A percentile compares a stretch with the other conserved stretches of the same genome.
phyloP scores from a whole-genome alignment of 2,797 vertebrate species.

The Pangasius krempfi region DNA sequence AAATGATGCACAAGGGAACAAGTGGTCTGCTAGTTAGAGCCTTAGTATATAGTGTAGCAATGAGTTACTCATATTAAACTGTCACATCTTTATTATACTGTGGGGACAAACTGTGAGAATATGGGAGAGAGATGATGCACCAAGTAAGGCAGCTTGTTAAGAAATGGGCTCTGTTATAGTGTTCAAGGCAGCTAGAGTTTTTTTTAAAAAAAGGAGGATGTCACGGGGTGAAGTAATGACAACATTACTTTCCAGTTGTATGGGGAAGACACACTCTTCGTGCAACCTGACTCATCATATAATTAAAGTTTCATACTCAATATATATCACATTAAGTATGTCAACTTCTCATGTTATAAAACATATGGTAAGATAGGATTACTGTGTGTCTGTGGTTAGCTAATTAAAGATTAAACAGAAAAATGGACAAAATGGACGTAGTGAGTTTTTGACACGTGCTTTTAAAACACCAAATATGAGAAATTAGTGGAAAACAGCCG shows the following conservation, averaged over 20 bases:
- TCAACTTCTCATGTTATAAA: neutral
- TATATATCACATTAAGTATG: neutral
- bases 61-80: constrained; percentile 28
- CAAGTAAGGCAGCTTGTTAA: neutral
- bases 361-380: neutral
- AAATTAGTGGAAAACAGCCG: neutral
- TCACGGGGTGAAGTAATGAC: neutral
- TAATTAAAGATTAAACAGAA: neutral
- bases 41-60: constrained; percentile 2
- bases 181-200: neutral
- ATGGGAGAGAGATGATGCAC: neutral
- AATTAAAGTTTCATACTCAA: neutral
- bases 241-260: neutral
- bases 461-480: neutral
- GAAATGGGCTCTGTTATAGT: neutral
- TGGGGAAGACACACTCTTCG: neutral
- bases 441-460: neutral
- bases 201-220: constrained; percentile 2
- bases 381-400: neutral
- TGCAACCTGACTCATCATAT: neutral
- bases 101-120: constrained; percentile 23
- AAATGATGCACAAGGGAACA: constrained; percentile 2
- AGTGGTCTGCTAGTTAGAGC: neutral
- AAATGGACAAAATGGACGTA: neutral
- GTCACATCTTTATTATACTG: constrained; percentile 33